Evolutionary conservation across 2,888 invertebrate species (phyloP), one percentile per base, ranked within the genome.

Genomic region (Rhogogaster chlorosoma): DNA sequence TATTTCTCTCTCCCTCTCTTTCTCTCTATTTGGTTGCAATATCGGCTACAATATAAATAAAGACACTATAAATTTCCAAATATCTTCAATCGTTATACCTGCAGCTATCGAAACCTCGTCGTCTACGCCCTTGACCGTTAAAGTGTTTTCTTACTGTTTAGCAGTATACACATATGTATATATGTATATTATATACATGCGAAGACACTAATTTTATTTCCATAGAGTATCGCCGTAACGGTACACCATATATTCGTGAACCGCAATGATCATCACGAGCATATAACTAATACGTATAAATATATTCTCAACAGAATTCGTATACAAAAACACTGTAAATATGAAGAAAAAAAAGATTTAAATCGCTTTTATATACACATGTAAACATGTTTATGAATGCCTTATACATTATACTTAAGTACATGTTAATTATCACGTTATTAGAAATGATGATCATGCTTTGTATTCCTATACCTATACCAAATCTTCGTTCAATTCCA

Each of bases 141-240:
- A 67, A 67, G 67, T 67, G 18, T 67, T 67, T 67, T 29, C 32
- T 67, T 67, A 32, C 67, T 67, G 67, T 67, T 67, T 67, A 67
- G 29, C 32, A 18, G 32, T 67, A 15, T 26, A 67, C 5, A 0
- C n/a, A n/a, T n/a, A n/a, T n/a, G n/a, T n/a, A n/a, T n/a, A n/a
- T n/a, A n/a, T n/a, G n/a, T 53, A 53, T 18, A 53, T 3, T 18
- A 45, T 3, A 67, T 26, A 67, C 29, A 15, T 10, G 67, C 15
- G 29, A n/a, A 71, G 36, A 71, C 18, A 71, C 70, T 71, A 71
- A 71, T 71, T 71, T 36, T 7, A 71, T 71, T 18, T 71, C 32
- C 70, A 71, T 36, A 71, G 70, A 71, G 9, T 38, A 71, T 36
- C 12, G 12, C n/a, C 10, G 36, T 71, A 71, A 71, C 70, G 70